These are phyloP conservation scores for Drosophila serrata DNA, from an alignment of 1,140 invertebrate genomes.

Conservation along the genomic window DNA sequence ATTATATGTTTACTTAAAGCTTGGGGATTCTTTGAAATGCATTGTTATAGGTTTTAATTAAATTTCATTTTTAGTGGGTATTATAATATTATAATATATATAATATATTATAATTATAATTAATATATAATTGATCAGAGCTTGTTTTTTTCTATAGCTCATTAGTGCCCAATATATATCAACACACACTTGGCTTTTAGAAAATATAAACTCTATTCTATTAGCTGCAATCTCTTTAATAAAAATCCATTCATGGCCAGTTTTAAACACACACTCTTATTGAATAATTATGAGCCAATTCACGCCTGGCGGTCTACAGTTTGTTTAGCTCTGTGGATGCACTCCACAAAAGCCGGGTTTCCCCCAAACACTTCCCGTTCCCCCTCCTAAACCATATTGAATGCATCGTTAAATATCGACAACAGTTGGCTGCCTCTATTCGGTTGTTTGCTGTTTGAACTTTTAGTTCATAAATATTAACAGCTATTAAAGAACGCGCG, in stretches of 20 bases:
- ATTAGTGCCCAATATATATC: not conserved
- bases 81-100: no score
- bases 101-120: no score
- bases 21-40: not conserved
- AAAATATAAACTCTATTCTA: not conserved
- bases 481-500: slow-evolving; percentile 69
- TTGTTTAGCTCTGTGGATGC: slow-evolving; percentile 22
- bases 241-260: not conserved
- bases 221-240: not conserved
- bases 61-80: no score
- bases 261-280: slow-evolving; percentile 43
- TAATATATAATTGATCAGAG: no score
- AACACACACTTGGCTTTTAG: not conserved
- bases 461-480: slow-evolving; percentile 79
- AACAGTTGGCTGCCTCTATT: slow-evolving; percentile 40
- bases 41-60: not conserved
- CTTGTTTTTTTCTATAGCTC: not conserved
- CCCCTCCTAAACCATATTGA: slow-evolving; percentile 20
- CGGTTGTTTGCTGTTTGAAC: slow-evolving; percentile 60
- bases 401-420: slow-evolving; percentile 73
- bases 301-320: slow-evolving; percentile 33
- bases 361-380: not conserved
- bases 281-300: slow-evolving; percentile 65
- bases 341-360: slow-evolving; percentile 5
- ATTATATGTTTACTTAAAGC: not conserved